Conservation (phyloP, 2,888 invertebrate species). For the Cheilosia grossa region DNA sequence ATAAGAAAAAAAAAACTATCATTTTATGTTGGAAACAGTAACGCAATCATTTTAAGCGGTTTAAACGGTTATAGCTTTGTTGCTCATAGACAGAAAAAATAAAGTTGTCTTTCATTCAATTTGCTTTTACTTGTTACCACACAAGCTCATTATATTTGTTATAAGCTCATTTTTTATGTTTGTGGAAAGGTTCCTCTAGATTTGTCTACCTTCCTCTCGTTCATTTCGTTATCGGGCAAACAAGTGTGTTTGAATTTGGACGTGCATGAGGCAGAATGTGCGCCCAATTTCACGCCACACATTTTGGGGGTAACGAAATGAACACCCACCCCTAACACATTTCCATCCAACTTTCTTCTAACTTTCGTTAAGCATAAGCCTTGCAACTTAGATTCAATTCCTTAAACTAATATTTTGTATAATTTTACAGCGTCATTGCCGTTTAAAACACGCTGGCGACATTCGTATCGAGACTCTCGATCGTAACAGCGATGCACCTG, state of each 20-base stretch:
- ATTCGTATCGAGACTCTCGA: slow-evolving; percentile 87
- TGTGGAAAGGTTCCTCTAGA: slow-evolving; percentile 30
- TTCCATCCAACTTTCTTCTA: slow-evolving; percentile 27
- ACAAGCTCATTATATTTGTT: not conserved
- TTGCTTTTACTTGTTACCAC: not conserved
- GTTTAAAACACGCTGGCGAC: slow-evolving; percentile 90
- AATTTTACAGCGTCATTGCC: slow-evolving; percentile 88
- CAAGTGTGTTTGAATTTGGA: too few species aligned
- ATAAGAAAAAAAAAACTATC: not conserved
- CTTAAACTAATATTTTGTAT: slow-evolving; percentile 42
- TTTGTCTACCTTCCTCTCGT: not conserved
- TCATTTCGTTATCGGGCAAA: too few species aligned
- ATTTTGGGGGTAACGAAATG: not conserved
- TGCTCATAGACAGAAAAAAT: not conserved
- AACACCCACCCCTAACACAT: slow-evolving; percentile 18
- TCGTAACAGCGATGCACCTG: slow-evolving; percentile 79
- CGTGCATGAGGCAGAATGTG: too few species aligned
- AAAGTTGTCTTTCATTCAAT: not conserved
- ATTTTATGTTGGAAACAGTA: slow-evolving; percentile 8
- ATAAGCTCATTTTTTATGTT: slow-evolving; percentile 1
- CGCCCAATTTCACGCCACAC: not conserved
- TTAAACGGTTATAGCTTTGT: slow-evolving; percentile 3
- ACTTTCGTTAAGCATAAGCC: slow-evolving; percentile 4
- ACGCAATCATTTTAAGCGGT: slow-evolving; percentile 13
- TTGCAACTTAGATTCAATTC: slow-evolving; percentile 4